Evolutionary conservation across 2,797 vertebrate genomes (phyloP).

Genomic region (Characodon lateralis): DNA sequence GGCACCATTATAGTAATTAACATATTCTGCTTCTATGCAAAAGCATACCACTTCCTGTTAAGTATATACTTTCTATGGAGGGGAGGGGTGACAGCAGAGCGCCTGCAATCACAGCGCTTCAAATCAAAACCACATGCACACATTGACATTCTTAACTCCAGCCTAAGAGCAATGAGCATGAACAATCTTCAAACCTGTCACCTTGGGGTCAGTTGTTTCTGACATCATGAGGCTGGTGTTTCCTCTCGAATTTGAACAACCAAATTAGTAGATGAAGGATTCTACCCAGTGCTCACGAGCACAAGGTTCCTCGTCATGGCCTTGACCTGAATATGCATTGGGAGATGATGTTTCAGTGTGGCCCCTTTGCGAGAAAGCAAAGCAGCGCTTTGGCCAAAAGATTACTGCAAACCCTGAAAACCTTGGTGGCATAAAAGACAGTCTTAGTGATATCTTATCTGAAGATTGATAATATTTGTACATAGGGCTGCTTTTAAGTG

Average conservation of each 20-base stretch:
- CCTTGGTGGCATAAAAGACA: constrained; percentile 41
- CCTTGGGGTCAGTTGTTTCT: constrained; percentile 62
- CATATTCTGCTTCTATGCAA: constrained; percentile 68
- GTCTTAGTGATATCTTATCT: constrained; percentile 57
- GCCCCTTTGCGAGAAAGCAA: constrained; percentile 50
- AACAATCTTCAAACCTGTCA: constrained; percentile 67
- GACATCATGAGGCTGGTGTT: constrained; percentile 70
- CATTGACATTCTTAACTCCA: constrained; percentile 62
- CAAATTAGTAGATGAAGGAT: constrained; percentile 24
- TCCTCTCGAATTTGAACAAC: constrained; percentile 51
- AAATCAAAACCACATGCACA: constrained; percentile 79
- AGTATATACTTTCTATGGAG: constrained; percentile 59
- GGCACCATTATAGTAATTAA: constrained; percentile 63
- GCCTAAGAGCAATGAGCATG: constrained; percentile 53
- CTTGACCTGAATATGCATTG: constrained; percentile 54
- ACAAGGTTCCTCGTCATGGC: constrained; percentile 42
- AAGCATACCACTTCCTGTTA: constrained; percentile 71
- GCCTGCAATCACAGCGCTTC: constrained; percentile 58
- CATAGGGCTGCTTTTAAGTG: constrained; percentile 28
- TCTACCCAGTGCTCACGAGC: constrained; percentile 16
- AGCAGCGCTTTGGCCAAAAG: constrained; percentile 14
- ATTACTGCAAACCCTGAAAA: constrained; percentile 38
- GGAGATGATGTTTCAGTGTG: constrained; percentile 59
- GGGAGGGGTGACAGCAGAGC: constrained; percentile 39
- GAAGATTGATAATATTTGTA: constrained; percentile 43